A percentile compares a stretch with the other conserved stretches of the same genome.
phyloP scores from a whole-genome alignment of 2,888 invertebrate genomes.

The Diplolepis rosae region DNA sequence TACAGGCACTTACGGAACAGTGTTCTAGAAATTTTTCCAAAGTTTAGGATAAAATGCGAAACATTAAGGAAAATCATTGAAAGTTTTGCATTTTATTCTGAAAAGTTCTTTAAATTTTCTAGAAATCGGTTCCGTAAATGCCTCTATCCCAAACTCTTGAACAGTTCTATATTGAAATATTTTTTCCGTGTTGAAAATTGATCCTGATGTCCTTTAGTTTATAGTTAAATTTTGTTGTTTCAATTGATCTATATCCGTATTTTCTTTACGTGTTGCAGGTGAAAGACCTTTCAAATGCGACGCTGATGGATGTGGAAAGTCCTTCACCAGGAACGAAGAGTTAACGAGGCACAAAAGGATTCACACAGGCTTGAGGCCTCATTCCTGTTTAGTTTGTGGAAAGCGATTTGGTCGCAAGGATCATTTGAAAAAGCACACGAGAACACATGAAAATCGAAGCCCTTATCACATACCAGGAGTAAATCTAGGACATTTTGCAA shows the following conservation, averaged over 20 bases:
- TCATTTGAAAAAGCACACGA: slow-evolving; percentile 94
- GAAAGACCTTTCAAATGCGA: slow-evolving; percentile 93
- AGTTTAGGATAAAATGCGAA: too few species aligned
- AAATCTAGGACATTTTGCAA: slow-evolving; percentile 51
- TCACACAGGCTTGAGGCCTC: slow-evolving; percentile 90
- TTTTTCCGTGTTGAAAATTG: too few species aligned
- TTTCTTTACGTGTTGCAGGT: slow-evolving; percentile 74
- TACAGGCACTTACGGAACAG: too few species aligned
- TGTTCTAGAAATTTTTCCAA: too few species aligned
- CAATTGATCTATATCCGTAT: background rate
- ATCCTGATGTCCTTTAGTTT: too few species aligned
- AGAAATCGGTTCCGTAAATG: too few species aligned
- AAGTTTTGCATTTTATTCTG: too few species aligned
- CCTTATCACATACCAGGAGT: slow-evolving; percentile 53
- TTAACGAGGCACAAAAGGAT: slow-evolving; percentile 93
- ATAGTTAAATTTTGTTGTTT: too few species aligned
- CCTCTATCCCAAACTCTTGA: too few species aligned
- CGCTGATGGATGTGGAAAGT: slow-evolving; percentile 88
- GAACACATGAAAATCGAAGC: slow-evolving; percentile 80
- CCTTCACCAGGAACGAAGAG: slow-evolving; percentile 94
- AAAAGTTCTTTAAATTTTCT: too few species aligned
- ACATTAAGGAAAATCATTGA: too few species aligned
- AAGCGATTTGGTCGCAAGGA: slow-evolving; percentile 96
- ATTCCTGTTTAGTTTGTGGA: slow-evolving; percentile 89
- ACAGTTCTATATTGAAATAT: too few species aligned